Evolutionary conservation across 2,888 invertebrate genomes (phyloP), one percentile per base, ranked within the genome.

Genomic region (Chelonus formosanus): DNA sequence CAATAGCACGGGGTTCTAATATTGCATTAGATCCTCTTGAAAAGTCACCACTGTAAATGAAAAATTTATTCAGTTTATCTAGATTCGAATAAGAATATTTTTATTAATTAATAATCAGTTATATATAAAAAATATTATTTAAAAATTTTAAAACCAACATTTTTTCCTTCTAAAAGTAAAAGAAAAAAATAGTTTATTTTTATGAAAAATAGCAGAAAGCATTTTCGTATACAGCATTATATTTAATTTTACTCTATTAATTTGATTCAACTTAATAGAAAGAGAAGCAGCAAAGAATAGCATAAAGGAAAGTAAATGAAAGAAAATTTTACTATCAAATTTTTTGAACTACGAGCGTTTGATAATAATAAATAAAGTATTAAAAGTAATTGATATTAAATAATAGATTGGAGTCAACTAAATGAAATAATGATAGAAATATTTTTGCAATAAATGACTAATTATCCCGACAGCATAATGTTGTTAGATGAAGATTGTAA

Each of bases 1-100:
- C 92, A 81, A 92, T 92, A 70, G 88, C 87, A 76, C 91, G 89
- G 45, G 92, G 85, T 84, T 91, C 91, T 85, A 90, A 75, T 78
- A 90, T 88, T 54, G 91, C 91, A 73, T 75, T 79, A 54, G 79
- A 82, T 70, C 76, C 76, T 73, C 78, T 79, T 60, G 74, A 57
- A 10, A 73, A 63, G 10, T 62, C 67, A 57, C 67, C 58, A 47
- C 57, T 62, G 52, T 57, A 59, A 67, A 40, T 40, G 52, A 67
- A 36, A 53, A 53, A 7, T 5, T 6, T 45, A 48, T 20, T 36
- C 5, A 60, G 4, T n/a, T 61, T 48, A 57, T 65, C 57, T 20
- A 20, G 50, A 10, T 63, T 54, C 20, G 43, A 65, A 45, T 45
- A 40, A 59, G 55, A 67, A 35, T 20, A 20, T 20, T 1, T 1